These are phyloP conservation scores for Drosophila barbarae DNA, from an alignment of 2,888 invertebrate species.

Conservation along the genomic window DNA sequence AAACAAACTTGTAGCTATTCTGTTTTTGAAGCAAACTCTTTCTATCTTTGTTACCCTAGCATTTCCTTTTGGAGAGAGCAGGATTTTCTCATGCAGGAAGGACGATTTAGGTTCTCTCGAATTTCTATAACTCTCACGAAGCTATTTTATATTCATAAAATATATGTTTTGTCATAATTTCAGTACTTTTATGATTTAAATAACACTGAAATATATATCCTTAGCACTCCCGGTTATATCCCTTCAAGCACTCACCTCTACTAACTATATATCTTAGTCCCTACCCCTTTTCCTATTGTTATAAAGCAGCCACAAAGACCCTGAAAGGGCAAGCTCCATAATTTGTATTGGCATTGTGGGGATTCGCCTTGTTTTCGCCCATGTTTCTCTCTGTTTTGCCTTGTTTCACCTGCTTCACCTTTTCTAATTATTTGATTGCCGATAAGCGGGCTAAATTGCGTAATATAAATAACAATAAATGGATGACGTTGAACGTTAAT, in stretches of 20 bases:
- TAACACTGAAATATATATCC: not conserved
- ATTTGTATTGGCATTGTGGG: conserved; percentile 37
- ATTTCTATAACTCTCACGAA: not conserved
- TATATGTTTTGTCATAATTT: no score
- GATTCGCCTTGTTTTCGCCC: conserved; percentile 10
- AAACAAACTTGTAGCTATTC: conserved; percentile 58
- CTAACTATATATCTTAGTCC: not conserved
- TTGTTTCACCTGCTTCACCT: conserved; percentile 28
- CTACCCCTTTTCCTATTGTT: conserved; percentile 14
- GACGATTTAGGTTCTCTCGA: not conserved
- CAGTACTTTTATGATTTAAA: no score
- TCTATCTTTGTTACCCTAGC: conserved; percentile 2
- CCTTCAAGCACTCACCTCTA: not conserved
- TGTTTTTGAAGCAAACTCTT: conserved; percentile 7
- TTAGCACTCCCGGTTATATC: not conserved
- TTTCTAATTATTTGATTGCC: conserved; percentile 61
- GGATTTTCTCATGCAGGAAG: not conserved
- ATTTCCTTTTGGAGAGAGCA: not conserved
- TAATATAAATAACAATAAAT: conserved; percentile 47
- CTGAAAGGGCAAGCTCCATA: conserved; percentile 28
- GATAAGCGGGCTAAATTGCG: conserved; percentile 56
- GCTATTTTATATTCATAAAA: not conserved
- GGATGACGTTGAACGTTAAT: conserved; percentile 29
- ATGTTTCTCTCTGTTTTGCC: conserved; percentile 1
- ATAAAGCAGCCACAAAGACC: conserved; percentile 13